Evolutionary conservation across 2,888 invertebrate species (phyloP).

Genomic region (Scaptomyza polygonia): DNA sequence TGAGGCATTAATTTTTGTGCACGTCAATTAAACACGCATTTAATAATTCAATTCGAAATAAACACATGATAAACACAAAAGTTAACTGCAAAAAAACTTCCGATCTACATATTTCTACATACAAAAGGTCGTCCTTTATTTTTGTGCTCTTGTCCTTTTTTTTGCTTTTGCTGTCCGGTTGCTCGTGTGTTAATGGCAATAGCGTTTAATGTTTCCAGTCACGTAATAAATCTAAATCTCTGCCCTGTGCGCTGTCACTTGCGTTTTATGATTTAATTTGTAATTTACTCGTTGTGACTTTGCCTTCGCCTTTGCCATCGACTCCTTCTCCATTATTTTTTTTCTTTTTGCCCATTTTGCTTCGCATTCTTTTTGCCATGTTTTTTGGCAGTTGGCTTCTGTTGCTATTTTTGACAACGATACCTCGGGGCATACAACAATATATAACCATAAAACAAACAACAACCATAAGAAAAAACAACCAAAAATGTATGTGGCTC

Average conservation of each 20-base stretch:
- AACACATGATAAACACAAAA: conserved; percentile 14
- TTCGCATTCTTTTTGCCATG: conserved; percentile 18
- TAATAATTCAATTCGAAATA: conserved; percentile 28
- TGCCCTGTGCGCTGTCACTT: conserved; percentile 79
- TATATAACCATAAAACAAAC: conserved; percentile 11
- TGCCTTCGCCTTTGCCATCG: background rate
- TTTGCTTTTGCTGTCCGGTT: background rate
- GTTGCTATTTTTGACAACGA: conserved; percentile 72
- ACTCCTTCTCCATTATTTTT: background rate
- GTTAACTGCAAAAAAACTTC: background rate
- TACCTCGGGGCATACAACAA: conserved; percentile 59
- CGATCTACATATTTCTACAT: background rate
- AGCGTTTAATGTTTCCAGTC: conserved; percentile 79
- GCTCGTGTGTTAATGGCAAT: conserved; percentile 75
- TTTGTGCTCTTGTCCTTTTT: background rate
- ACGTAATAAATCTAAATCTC: conserved; percentile 79
- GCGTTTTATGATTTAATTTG: conserved; percentile 80
- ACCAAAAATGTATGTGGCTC: conserved; percentile 43
- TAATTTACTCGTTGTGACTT: conserved; percentile 71
- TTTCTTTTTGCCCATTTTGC: background rate
- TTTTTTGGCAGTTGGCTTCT: conserved; percentile 71
- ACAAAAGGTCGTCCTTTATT: background rate
- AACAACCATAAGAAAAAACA: conserved; percentile 7
- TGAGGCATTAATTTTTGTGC: background rate
- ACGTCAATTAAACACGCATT: conserved; percentile 21